Conservation (phyloP, 2,888 invertebrate genomes). For the Leptinotarsa juncta region DNA sequence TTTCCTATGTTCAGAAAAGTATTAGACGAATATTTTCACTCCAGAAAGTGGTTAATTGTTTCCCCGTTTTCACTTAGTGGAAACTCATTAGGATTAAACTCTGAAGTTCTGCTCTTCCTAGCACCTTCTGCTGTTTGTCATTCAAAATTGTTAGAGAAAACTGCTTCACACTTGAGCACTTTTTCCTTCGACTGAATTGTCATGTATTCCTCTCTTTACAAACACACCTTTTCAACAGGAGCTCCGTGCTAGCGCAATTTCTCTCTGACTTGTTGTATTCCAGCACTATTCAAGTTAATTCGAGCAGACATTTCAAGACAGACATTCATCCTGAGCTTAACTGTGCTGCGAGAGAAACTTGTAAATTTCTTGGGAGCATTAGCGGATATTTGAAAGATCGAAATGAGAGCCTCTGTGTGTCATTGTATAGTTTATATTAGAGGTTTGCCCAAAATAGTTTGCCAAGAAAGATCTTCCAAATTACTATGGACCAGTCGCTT, state of each 20-base stretch:
- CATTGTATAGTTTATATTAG: not conserved
- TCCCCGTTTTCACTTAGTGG: no score
- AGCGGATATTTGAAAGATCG: not conserved
- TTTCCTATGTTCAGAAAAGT: no score
- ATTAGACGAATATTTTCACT: no score
- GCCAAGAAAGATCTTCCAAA: no score
- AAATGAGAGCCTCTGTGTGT: not conserved
- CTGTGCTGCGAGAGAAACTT: not conserved
- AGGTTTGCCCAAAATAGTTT: no score
- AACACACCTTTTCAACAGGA: not conserved
- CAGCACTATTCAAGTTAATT: not conserved
- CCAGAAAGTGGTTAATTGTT: no score
- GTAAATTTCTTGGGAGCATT: not conserved
- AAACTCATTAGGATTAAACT: no score
- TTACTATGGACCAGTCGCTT: no score
- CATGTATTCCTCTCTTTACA: not conserved
- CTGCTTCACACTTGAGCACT: not conserved
- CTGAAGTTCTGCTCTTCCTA: no score
- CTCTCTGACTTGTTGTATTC: not conserved
- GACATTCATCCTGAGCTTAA: not conserved
- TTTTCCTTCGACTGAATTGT: not conserved
- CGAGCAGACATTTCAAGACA: slow-evolving; percentile 6
- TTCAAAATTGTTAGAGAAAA: not conserved
- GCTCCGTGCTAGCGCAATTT: not conserved
- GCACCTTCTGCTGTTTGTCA: not conserved